These are phyloP conservation scores for Eristalinus sepulchralis DNA, from an alignment of 2,888 invertebrate genomes.

Conservation along the genomic window DNA sequence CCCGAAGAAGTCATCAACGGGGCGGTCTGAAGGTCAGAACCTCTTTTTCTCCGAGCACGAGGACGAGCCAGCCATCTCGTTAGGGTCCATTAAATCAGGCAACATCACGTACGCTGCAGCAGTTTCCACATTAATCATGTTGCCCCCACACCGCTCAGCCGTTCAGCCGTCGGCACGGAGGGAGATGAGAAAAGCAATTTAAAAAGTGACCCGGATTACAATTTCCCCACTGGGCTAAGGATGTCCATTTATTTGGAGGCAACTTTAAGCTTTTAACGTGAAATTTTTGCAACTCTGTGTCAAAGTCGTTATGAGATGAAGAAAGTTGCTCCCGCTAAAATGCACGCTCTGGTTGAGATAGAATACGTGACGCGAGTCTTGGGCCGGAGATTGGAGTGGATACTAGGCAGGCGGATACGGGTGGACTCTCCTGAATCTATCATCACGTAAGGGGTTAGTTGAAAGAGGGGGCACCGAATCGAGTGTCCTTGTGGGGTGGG, in stretches of 20 bases:
- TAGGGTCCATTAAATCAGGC: slow-evolving; percentile 39
- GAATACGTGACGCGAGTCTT: too few relatives aligned
- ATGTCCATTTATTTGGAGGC: slow-evolving; percentile 50
- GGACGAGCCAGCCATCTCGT: not conserved
- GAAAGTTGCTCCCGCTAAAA: not conserved
- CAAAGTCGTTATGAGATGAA: not conserved
- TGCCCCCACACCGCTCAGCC: not conserved
- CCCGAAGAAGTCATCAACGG: not conserved
- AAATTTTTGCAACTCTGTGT: not conserved
- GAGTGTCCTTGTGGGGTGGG: not conserved
- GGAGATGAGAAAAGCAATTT: slow-evolving; percentile 32
- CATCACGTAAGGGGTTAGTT: not conserved
- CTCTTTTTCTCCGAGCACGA: not conserved
- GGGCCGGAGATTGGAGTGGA: not conserved
- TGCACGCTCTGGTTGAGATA: too few relatives aligned
- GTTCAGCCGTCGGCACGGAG: not conserved
- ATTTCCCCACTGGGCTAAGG: slow-evolving; percentile 43
- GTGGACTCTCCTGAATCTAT: not conserved
- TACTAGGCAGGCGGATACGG: not conserved
- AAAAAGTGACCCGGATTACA: slow-evolving; percentile 58
- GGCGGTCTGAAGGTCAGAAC: not conserved
- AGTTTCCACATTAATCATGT: slow-evolving; percentile 56
- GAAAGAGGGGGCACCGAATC: too few relatives aligned
- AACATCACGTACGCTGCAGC: slow-evolving; percentile 51
- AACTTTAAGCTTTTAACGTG: not conserved